These are phyloP conservation scores for Cantharis nigra DNA, from an alignment of 2,888 invertebrate genomes.

Conservation along the genomic window DNA sequence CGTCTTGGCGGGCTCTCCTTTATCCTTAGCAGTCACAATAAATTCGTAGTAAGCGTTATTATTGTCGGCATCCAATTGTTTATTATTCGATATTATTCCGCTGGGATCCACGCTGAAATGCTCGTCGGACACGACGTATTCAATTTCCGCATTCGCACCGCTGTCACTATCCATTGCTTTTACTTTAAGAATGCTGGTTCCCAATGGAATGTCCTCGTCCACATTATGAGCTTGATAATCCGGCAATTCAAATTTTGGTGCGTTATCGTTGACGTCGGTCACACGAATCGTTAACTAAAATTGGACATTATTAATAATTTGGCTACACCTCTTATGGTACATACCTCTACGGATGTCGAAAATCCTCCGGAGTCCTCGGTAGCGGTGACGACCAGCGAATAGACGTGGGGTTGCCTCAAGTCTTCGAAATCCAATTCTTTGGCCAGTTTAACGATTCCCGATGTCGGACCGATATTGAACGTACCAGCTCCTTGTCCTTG, in stretches of 20 bases:
- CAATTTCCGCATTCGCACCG: constrained; percentile 92
- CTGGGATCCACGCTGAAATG: constrained; percentile 93
- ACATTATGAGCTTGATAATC: constrained; percentile 97
- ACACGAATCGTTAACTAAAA: constrained; percentile 89
- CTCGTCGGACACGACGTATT: constrained; percentile 88
- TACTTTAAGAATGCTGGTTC: constrained; percentile 91
- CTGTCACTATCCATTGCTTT: constrained; percentile 96
- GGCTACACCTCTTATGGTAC: background rate
- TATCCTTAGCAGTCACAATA: constrained; percentile 90
- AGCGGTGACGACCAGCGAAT: constrained; percentile 89
- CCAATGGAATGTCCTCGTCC: constrained; percentile 91
- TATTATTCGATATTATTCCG: constrained; percentile 91
- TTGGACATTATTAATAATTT: constrained; percentile 10
- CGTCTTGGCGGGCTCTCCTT: constrained; percentile 90
- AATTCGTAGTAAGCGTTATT: constrained; percentile 97
- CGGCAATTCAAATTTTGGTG: constrained; percentile 93
- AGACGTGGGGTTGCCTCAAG: constrained; percentile 89
- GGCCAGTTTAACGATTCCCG: constrained; percentile 93
- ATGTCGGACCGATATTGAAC: constrained; percentile 92
- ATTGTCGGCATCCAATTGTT: constrained; percentile 92
- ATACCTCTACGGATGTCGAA: constrained; percentile 91
- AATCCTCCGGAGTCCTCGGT: constrained; percentile 98
- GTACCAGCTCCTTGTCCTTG: constrained; percentile 94
- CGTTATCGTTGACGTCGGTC: constrained; percentile 96
- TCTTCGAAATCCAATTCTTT: constrained; percentile 98